A percentile compares a stretch with the other conserved stretches of the same genome.
Evolutionary conservation across 2,113 vertebrate species (phyloP).

Genomic region (Leucosticte australis): DNA sequence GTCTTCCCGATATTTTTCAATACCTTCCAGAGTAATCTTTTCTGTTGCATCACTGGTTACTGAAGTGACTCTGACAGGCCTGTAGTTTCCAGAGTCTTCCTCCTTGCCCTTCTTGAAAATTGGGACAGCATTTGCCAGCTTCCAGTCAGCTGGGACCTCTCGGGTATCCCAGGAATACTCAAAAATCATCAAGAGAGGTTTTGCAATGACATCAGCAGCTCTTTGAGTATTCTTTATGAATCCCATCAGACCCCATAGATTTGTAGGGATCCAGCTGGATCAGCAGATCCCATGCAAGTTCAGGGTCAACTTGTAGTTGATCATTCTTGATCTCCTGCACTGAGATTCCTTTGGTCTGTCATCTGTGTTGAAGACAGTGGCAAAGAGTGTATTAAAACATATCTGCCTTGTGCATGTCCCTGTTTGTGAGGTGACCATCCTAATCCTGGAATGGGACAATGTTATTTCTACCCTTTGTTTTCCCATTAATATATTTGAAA

Average conservation of each 20-base stretch:
- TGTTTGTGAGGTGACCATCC: not conserved
- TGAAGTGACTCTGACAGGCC: not conserved
- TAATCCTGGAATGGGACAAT: not conserved
- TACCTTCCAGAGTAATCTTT: not conserved
- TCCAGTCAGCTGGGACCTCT: not conserved
- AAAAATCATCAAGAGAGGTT: not conserved
- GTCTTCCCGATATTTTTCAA: not conserved
- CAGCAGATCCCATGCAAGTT: not conserved
- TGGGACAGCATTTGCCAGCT: not conserved
- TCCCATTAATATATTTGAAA: not conserved
- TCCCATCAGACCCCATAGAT: not conserved
- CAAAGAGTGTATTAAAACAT: not conserved
- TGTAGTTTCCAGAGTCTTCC: not conserved
- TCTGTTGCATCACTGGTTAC: not conserved
- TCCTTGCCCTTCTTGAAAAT: not conserved
- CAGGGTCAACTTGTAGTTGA: not conserved
- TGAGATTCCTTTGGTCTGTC: not conserved
- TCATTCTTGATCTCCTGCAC: not conserved
- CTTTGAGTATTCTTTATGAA: not conserved
- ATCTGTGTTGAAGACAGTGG: not conserved
- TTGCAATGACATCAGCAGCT: not conserved
- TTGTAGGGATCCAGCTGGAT: not conserved
- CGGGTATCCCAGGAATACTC: not conserved
- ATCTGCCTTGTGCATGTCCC: not conserved
- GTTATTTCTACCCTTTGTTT: not conserved